A percentile compares a stretch with the other conserved stretches of the same genome.
phyloP scores from a whole-genome alignment of 2,888 invertebrate species.

The Lepidochrysops patricia region DNA sequence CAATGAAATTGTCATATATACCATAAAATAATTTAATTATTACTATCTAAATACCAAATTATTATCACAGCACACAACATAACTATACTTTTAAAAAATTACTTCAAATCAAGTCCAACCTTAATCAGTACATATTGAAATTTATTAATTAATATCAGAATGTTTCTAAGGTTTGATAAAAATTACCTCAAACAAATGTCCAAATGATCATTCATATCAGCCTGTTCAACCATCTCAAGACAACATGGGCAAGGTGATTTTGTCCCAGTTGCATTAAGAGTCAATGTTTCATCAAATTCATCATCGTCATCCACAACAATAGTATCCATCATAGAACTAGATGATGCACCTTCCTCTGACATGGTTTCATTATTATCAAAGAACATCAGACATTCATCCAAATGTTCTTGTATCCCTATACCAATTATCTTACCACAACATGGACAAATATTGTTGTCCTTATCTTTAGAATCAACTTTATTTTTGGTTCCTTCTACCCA shows the following conservation, averaged over 20 bases:
- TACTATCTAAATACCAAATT: no score
- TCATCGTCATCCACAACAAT: constrained; percentile 47
- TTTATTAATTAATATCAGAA: no score
- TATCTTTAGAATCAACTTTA: constrained; percentile 30
- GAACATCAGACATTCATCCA: constrained; percentile 67
- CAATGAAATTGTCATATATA: no score
- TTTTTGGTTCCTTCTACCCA: constrained; percentile 8
- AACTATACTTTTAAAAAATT: no score
- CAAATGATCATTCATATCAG: constrained; percentile 76
- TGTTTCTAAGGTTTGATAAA: no score
- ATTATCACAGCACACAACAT: no score
- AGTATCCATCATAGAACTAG: constrained; percentile 33
- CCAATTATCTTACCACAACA: constrained; percentile 50
- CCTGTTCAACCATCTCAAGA: constrained; percentile 61
- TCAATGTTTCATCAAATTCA: constrained; percentile 46
- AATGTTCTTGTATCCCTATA: constrained; percentile 53
- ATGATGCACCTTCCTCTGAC: constrained; percentile 41
- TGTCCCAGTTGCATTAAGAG: constrained; percentile 58
- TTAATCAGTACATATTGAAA: no score
- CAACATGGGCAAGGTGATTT: constrained; percentile 77
- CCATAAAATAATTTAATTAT: not conserved
- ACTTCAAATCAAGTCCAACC: no score
- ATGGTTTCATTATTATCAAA: constrained; percentile 59
- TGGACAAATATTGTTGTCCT: constrained; percentile 43
- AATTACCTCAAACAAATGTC: constrained; percentile 50